Evolutionary conservation across 2,797 vertebrate species (phyloP), one percentile per base, ranked within the genome.

Genomic region (Myotis pilosus): DNA sequence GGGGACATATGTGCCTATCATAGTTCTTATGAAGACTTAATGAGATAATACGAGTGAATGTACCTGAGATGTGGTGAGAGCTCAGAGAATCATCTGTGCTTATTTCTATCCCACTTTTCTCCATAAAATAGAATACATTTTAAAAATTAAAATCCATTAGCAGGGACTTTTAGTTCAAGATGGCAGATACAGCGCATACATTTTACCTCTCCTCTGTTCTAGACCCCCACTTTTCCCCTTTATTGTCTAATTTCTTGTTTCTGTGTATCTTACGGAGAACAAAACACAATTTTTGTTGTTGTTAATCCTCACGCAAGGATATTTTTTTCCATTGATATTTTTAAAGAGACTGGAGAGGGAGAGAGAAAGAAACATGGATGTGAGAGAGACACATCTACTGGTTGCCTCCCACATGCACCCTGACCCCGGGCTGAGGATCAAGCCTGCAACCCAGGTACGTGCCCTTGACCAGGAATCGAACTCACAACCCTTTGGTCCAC

Each of bases 71-170:
- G 4, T n/a, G 36, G 3, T 28, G 17, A 68, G 38, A 19, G 23
- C 60, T n/a, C 62, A 72, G 60, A 23, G 23, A 38, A 36, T 47
- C n/a, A 85, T 33, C 13, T 57, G 41, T 44, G 69, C 36, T 94
- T 78, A 44, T 79, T 53, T 92, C 22, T 36, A 88, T 8, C 38
- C 9, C 36, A 81, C 17, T 47, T 71, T 30, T 55, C 60, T 74
- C 60, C 68, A 49, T 23, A 84, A 93, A 72, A 74, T 19, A 17
- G 66, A 71, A 87, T 25, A 62, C 80, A 30, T 41, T 28, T 72
- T 62, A 83, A 69, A 80, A 91, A 68, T 64, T 81, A 94, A 89
- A 83, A 68, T 49, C 83, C 16, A n/a, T 38, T 28, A 86, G 60
- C 75, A 8, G 44, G 62, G 25, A 53, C 22, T 74, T 88, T 89